Percentiles rank a stretch among this genome's conserved stretches.
Conservation (phyloP, 2,888 invertebrate species). For the Sericinus montela region DNA sequence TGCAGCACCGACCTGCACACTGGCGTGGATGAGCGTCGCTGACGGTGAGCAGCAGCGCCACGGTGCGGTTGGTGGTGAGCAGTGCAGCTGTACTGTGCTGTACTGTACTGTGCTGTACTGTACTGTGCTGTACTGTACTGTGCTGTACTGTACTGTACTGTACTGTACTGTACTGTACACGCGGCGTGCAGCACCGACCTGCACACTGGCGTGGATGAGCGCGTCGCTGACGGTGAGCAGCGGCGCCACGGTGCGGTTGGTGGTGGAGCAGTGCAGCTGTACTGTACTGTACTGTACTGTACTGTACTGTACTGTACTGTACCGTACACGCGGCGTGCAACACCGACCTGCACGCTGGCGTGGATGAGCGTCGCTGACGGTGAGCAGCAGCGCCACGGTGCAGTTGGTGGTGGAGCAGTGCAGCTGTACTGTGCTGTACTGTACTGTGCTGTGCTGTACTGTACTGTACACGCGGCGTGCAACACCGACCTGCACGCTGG, state of each 20-base stretch:
- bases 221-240: neutral
- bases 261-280: neutral
- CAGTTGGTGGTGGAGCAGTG: neutral
- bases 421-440: too few relatives aligned
- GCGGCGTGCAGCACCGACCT: neutral
- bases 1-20: neutral
- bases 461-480: neutral
- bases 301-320: too few relatives aligned
- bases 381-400: neutral
- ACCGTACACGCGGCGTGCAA: neutral
- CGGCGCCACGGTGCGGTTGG: neutral
- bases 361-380: neutral
- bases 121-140: too few relatives aligned
- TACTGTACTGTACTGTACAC: neutral
- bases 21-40: slow-evolving; percentile 79
- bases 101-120: too few relatives aligned
- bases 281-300: too few relatives aligned
- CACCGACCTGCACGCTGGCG: neutral
- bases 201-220: neutral
- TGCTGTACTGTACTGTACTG: too few relatives aligned
- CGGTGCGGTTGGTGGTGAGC: slow-evolving; percentile 77
- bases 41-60: slow-evolving; percentile 61
- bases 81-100: too few relatives aligned
- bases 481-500: neutral
- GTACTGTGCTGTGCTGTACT: too few relatives aligned